Evolutionary conservation across 2,113 vertebrate genomes (phyloP), one percentile per base, ranked within the genome.

Genomic region (Platycercus adscitus): DNA sequence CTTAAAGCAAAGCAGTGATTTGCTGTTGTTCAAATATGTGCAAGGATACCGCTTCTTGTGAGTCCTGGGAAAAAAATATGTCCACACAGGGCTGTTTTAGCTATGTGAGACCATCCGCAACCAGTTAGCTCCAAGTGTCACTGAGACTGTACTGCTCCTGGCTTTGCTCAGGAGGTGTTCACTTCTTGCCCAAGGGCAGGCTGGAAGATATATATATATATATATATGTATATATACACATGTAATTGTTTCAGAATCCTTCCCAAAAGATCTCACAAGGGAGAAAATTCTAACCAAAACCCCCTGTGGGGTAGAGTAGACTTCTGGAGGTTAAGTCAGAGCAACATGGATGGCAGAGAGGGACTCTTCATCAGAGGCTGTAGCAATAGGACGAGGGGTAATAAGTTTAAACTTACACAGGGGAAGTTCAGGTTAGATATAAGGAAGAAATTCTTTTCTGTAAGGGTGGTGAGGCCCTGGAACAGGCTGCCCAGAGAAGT

Each of bases 31-130:
- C 7, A 2, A 81, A 73, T 26, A 58, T 2, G 0, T 56, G 13
- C 17, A 73, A 90, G 20, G 35, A 25, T 25, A 12, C 7, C 39
- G 4, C 9, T 79, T 87, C 56, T 31, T 52, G 8, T 9, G 44
- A 73, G 10, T 39, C 43, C 24, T 66, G 53, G 63, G n/a, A 39
- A 86, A 44, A 61, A 78, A 66, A 31, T 12, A 0, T 53, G 8
- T 58, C 41, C 17, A 31, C 19, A 6, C 0, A 1, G 43, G 53
- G 8, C 11, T 70, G 19, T 39, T 63, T 91, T 64, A 31, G 33
- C 41, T 61, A 0, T 43, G 20, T 17, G 9, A 8, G 18, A 43
- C 49, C 39, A 55, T 35, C 5, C 5, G 6, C 0, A 3, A 10
- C 4, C 15, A 64, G 25, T 17, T 75, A 35, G 31, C 23, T 58